phyloP scores from a whole-genome alignment of 2,113 vertebrate genomes.

The Nesoenas mayeri region DNA sequence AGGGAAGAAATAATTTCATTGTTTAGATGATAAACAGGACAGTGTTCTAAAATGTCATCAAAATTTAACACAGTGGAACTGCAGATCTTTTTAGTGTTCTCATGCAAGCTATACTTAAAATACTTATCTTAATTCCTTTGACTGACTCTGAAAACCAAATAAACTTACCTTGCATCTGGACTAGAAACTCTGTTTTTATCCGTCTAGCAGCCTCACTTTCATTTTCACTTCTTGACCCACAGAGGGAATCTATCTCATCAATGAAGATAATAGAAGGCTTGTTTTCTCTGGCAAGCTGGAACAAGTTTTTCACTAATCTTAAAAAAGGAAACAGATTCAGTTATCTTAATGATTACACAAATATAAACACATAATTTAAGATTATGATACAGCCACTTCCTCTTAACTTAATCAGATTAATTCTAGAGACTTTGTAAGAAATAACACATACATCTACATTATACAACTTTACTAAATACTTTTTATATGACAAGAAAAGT shows the following conservation, averaged over 20 bases:
- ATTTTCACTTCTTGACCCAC: conserved; percentile 95
- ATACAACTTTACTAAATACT: background rate
- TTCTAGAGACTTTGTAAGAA: background rate
- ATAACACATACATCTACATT: background rate
- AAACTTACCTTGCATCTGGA: conserved; percentile 94
- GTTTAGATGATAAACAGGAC: background rate
- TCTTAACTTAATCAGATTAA: background rate
- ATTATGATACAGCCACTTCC: background rate
- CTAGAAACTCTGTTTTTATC: conserved; percentile 97
- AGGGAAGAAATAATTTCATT: conserved; percentile 14
- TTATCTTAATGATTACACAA: background rate
- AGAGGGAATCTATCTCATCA: conserved; percentile 97
- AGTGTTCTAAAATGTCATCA: background rate
- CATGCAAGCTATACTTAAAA: background rate
- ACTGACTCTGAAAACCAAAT: background rate
- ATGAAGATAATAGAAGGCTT: conserved; percentile 99
- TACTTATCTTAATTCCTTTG: background rate
- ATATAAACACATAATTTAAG: background rate
- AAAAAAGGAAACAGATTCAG: conserved; percentile 30
- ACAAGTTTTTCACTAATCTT: conserved; percentile 96
- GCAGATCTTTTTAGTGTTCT: background rate
- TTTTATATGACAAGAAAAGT: background rate
- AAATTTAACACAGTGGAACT: background rate
- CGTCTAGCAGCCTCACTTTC: conserved; percentile 95
- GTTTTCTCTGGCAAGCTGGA: conserved; percentile 92